Evolutionary conservation across 1,140 invertebrate species (phyloP), one percentile per base, ranked within the genome.

Genomic region (Saxidomus purpurata): DNA sequence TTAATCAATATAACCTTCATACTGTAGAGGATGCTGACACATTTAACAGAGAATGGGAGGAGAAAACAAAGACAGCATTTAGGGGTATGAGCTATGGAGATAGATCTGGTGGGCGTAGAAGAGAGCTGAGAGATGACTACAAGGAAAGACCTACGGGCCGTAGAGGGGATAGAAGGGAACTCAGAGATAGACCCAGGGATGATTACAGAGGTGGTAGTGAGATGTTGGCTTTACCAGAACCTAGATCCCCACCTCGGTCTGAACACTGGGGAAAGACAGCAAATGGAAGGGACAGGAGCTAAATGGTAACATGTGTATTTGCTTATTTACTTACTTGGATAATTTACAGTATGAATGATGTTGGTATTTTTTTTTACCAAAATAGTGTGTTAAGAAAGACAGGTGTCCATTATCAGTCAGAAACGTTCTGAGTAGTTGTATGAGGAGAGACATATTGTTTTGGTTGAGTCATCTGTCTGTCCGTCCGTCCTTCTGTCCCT

Each of bases 41-140:
- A 22, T 87, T 87, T 79, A 49, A 87, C n/a, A 76, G 74, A 79
- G 85, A 87, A 79, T 87, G 85, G 85, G 47, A 79, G 17, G 71
- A 87, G 4, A 77, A 87, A 31, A 31, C 85, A 28, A 55, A 74
- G 38, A 31, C 71, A 38, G 85, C 85, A 61, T 87, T 87, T 31
- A 11, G 38, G 25, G 85, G 85, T 0, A n/a, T 79, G 38, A 74
- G 79, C 22, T 49, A 87, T 49, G 36, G 25, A 31, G 69, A 59
- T 13, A 34, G 71, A 1, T 34, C 61, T 11, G 22, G 43, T 0
- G 55, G 71, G 28, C 34, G 55, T n/a, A 71, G 63, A 55, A 71
- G 69, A 47, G 82, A 84, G 40, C 36, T 84, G 36, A 47, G 36
- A n/a, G 80, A 49, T 49, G 31, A 63, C 31, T 55, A 79, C 40